These are phyloP conservation scores for Egretta garzetta DNA, from an alignment of 2,113 vertebrate species.

Conservation along the genomic window DNA sequence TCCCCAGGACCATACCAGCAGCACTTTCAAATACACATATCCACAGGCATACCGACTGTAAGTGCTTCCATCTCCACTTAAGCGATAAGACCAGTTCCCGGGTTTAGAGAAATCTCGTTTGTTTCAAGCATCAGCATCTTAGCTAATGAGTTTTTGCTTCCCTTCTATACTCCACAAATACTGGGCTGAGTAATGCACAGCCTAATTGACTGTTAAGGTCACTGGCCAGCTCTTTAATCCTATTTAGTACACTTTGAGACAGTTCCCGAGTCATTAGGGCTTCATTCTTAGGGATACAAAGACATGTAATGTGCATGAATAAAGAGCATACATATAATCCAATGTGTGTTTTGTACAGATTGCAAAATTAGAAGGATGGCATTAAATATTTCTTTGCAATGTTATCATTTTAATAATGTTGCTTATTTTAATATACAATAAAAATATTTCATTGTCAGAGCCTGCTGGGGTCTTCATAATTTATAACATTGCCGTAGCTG, in stretches of 20 bases:
- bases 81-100: not conserved
- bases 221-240: constrained; percentile 51
- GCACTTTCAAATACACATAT: not conserved
- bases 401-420: not conserved
- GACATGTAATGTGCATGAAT: not conserved
- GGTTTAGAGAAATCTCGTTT: not conserved
- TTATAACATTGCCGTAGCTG: not conserved
- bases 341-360: not conserved
- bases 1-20: not conserved
- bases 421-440: not conserved
- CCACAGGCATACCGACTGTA: not conserved
- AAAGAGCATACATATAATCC: not conserved
- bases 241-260: constrained; percentile 46
- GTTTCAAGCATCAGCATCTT: constrained; percentile 8
- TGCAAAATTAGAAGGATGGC: not conserved
- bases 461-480: not conserved
- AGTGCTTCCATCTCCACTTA: not conserved
- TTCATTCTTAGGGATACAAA: constrained; percentile 21
- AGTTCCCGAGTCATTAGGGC: constrained; percentile 34
- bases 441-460: constrained; percentile 25
- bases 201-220: constrained; percentile 56
- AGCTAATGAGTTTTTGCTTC: constrained; percentile 37
- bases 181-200: not conserved
- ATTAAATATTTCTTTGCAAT: not conserved
- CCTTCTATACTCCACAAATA: constrained; percentile 1